Evolutionary conservation across 1,140 invertebrate species (phyloP).

Genomic region (Archegozetes longisetosus): DNA sequence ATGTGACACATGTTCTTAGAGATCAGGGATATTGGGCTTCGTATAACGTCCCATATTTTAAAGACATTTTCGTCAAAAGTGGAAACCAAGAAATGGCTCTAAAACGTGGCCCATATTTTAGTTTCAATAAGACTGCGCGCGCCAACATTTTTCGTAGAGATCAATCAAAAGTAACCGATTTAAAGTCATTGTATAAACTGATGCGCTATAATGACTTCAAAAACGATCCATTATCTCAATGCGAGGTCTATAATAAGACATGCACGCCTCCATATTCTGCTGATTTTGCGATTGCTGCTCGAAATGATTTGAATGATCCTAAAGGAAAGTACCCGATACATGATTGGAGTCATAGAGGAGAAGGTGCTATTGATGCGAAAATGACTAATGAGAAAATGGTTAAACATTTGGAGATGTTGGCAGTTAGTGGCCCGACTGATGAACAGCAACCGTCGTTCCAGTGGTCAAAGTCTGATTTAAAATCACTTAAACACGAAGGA

Average conservation of each 20-base stretch:
- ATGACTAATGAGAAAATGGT: slow-evolving; percentile 31
- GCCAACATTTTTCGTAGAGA: slow-evolving; percentile 30
- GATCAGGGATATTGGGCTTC: slow-evolving; percentile 30
- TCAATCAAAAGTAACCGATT: slow-evolving; percentile 23
- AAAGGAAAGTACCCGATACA: slow-evolving; percentile 11
- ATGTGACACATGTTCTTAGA: slow-evolving; percentile 25
- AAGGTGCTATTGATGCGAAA: slow-evolving; percentile 14
- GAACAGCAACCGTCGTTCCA: slow-evolving; percentile 7
- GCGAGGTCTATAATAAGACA: background rate
- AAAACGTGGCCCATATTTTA: slow-evolving; percentile 24
- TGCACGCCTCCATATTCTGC: slow-evolving; percentile 16
- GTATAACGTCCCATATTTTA: slow-evolving; percentile 32
- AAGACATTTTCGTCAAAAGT: slow-evolving; percentile 28
- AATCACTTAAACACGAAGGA: background rate
- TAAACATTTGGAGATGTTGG: slow-evolving; percentile 26
- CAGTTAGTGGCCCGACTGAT: slow-evolving; percentile 5
- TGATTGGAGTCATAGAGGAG: background rate
- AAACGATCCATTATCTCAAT: slow-evolving; percentile 13
- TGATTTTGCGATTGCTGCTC: slow-evolving; percentile 13
- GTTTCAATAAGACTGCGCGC: slow-evolving; percentile 27
- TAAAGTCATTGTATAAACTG: slow-evolving; percentile 25
- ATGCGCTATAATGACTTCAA: slow-evolving; percentile 29
- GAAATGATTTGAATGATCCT: slow-evolving; percentile 15
- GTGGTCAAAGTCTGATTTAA: background rate
- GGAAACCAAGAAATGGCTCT: slow-evolving; percentile 27